Percentiles rank a stretch among this genome's conserved stretches.
Evolutionary conservation across 2,797 vertebrate species (phyloP).

Genomic region (Synanceia verrucosa): DNA sequence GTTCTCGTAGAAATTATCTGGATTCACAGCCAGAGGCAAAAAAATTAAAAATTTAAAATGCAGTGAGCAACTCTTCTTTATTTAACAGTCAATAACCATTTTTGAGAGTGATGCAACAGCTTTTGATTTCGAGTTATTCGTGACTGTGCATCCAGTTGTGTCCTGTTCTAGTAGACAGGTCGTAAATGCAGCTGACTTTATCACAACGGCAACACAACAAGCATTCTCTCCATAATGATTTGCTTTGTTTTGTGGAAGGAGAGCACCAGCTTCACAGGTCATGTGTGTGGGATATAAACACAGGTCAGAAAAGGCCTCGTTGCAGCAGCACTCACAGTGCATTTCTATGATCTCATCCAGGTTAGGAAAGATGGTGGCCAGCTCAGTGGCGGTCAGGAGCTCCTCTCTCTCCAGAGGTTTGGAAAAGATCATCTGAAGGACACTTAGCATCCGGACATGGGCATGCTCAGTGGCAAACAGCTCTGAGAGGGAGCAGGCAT

Average conservation of each 20-base stretch:
- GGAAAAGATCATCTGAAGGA: constrained; percentile 90
- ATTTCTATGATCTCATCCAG: constrained; percentile 92
- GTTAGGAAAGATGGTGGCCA: constrained; percentile 88
- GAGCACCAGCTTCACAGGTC: not conserved
- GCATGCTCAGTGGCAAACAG: constrained; percentile 92
- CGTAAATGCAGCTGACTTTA: not conserved
- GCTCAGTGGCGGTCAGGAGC: constrained; percentile 79
- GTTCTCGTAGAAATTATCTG: constrained; percentile 87
- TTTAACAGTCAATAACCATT: not conserved
- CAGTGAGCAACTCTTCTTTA: not conserved
- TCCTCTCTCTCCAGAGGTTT: constrained; percentile 83
- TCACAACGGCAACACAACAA: not conserved
- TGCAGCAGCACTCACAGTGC: constrained; percentile 84
- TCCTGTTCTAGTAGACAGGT: not conserved
- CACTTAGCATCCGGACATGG: constrained; percentile 91
- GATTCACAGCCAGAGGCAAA: constrained; percentile 24
- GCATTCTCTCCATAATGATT: not conserved
- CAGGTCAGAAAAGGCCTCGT: not conserved
- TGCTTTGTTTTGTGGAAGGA: not conserved
- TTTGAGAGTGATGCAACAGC: not conserved
- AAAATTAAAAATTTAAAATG: constrained; percentile 2
- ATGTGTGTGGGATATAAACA: not conserved
- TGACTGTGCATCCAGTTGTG: not conserved
- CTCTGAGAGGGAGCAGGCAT: constrained; percentile 74
- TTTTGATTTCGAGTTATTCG: not conserved